phyloP scores from a whole-genome alignment of 2,888 invertebrate species.

The Cepaea hortensis region DNA sequence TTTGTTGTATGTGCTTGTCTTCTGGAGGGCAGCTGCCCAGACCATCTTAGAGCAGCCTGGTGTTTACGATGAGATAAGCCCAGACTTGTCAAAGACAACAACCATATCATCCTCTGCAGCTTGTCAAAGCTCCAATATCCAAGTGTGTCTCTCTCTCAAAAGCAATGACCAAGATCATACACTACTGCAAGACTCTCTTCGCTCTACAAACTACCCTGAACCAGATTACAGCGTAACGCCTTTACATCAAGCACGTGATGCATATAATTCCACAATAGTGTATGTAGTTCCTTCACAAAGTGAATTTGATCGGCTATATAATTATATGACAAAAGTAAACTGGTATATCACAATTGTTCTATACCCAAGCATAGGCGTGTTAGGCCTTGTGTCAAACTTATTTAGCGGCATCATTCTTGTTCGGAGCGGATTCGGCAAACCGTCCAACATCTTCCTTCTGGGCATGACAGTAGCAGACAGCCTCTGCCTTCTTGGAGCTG shows the following conservation, averaged over 20 bases:
- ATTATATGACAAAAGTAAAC: background rate
- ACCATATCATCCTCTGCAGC: background rate
- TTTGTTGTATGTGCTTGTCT: background rate
- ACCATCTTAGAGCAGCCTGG: background rate
- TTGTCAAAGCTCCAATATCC: background rate
- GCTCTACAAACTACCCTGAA: too few species aligned
- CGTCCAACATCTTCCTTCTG: conserved; percentile 15
- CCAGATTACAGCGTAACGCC: too few species aligned
- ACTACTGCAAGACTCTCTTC: too few species aligned
- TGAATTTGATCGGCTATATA: background rate
- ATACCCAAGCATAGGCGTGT: background rate
- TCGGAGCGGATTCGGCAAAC: background rate
- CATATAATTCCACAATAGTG: too few species aligned
- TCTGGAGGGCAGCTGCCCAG: background rate
- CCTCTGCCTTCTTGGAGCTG: background rate
- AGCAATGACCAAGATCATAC: background rate
- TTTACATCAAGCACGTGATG: too few species aligned
- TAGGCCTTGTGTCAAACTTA: conserved; percentile 1
- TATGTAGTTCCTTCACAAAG: background rate
- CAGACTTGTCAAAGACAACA: background rate
- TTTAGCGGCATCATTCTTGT: conserved; percentile 3
- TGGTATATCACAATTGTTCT: background rate
- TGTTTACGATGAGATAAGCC: too few species aligned
- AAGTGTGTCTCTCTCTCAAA: background rate
- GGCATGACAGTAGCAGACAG: conserved; percentile 4